Evolutionary conservation across 2,888 invertebrate species (phyloP).

Genomic region (Melolontha melolontha): DNA sequence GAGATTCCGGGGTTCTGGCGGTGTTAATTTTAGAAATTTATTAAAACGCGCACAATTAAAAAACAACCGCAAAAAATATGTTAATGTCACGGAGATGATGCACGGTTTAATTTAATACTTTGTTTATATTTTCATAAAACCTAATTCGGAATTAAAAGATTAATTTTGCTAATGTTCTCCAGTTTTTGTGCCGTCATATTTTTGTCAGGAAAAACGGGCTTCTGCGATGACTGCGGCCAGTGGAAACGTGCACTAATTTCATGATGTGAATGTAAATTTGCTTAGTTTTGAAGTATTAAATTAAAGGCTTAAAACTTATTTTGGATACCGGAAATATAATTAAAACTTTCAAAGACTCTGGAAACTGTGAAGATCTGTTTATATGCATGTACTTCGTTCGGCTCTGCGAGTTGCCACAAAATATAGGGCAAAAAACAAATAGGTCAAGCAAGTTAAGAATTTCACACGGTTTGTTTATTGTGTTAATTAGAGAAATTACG

Average conservation of each 20-base stretch:
- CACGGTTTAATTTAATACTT: conserved; percentile 26
- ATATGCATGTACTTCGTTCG: background rate
- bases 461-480: conserved; percentile 20
- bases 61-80: conserved; percentile 36
- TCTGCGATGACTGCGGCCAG: conserved; percentile 2
- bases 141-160: conserved; percentile 36
- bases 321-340: conserved; percentile 34
- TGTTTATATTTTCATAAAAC: conserved; percentile 36
- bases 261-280: conserved; percentile 33
- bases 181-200: conserved; percentile 6
- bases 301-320: conserved; percentile 38
- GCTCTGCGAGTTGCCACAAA: background rate
- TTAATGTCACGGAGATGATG: conserved; percentile 31
- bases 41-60: conserved; percentile 32
- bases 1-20: background rate
- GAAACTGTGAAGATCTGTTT: conserved; percentile 18
- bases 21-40: conserved; percentile 36
- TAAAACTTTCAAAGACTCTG: conserved; percentile 26
- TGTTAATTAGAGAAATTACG: conserved; percentile 9
- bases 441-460: conserved; percentile 20
- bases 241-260: conserved; percentile 12
- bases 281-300: conserved; percentile 35
- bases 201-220: background rate
- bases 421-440: conserved; percentile 12
- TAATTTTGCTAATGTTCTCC: conserved; percentile 32